Base-by-base conservation (phyloP, 2,113 vertebrate genomes). In the Otis tarda region DNA sequence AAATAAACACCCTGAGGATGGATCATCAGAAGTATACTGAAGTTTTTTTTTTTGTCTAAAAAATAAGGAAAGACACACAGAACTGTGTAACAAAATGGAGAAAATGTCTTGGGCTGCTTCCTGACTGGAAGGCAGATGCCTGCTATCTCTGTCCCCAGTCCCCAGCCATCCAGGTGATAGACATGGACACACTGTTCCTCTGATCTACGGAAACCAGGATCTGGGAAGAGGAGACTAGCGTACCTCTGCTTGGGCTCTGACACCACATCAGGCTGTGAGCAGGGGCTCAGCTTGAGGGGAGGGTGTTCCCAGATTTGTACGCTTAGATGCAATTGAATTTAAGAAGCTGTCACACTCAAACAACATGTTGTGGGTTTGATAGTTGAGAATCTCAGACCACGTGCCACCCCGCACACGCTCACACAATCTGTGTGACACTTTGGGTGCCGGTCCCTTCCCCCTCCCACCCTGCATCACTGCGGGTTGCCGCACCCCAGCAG, bases 361-460 rank as follows among this genome's bases (percentile, higher is more conserved):
- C 16, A 43, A 12, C 16, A 3, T 0, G 4, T 17, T n/a, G 35
- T 0, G 1, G 23, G 33, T 31, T 56, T 28, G 24, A 17, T 7
- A 68, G 83, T 12, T 4, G 16, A 35, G 65, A 37, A 18, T 28
- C 49, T 57, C 4, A 1, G 39, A 59, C 25, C 45, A 43, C 0
- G 2, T 68, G 57, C 16, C 45, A 25, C 59, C 21, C 74, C 4
- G 30, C 50, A 53, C 24, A 28, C 5, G 0, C 52, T 83, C 43
- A 18, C 43, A 59, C 71, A 39, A 50, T 39, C 49, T 63, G 78
- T 68, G 49, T 18, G 20, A 39, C 43, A 14, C 24, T 55, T 75
- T 12, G 43, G 39, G 50, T 35, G n/a, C 49, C 0, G 4, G 41
- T 35, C 33, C 64, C 64, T 71, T 82, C 24, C 17, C 37, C 7